Percentiles rank a stretch among this genome's conserved stretches.
phyloP scores from a whole-genome alignment of 2,797 vertebrate species.

The Malurus leucopterus region DNA sequence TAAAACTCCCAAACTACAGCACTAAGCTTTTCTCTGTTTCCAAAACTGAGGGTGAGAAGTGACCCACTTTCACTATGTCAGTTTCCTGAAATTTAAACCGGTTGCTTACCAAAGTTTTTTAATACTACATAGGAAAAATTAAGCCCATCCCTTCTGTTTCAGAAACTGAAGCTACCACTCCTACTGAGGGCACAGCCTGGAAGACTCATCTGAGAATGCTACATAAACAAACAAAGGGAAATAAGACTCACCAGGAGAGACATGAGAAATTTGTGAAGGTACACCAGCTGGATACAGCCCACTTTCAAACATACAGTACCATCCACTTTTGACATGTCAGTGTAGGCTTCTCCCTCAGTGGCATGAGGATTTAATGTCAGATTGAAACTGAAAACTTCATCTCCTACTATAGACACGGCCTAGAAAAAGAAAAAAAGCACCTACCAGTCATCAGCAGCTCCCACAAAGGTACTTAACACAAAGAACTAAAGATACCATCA shows the following conservation, averaged over 20 bases:
- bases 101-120: not conserved
- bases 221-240: not conserved
- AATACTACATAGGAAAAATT: not conserved
- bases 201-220: not conserved
- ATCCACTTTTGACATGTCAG: conserved; percentile 87
- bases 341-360: conserved; percentile 84
- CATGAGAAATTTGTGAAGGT: conserved; percentile 90
- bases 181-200: not conserved
- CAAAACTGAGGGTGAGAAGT: not conserved
- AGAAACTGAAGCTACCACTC: not conserved
- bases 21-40: not conserved
- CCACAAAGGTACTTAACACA: not conserved
- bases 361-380: conserved; percentile 83
- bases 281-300: conserved; percentile 92
- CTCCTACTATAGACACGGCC: conserved; percentile 92
- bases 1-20: not conserved
- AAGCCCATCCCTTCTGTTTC: not conserved
- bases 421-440: conserved; percentile 59
- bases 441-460: not conserved
- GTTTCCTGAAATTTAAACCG: not conserved
- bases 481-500: not conserved
- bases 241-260: conserved; percentile 84
- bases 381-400: conserved; percentile 93
- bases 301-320: conserved; percentile 83
- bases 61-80: not conserved